Base-by-base conservation (phyloP, 2,113 vertebrate genomes). In the Zapornia atra region DNA sequence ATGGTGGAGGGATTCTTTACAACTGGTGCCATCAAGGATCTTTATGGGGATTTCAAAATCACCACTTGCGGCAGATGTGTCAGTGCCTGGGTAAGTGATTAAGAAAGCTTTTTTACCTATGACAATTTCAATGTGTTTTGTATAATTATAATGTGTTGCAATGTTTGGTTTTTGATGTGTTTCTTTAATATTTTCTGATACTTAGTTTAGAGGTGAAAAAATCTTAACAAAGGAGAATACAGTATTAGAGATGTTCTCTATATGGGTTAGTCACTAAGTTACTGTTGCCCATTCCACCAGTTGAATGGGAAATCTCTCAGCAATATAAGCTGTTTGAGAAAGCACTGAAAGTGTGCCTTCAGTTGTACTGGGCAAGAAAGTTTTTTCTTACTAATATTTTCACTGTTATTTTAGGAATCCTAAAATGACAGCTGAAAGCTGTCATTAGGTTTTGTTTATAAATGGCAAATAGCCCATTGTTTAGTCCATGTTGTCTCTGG, bases 1-100 rank as follows among this genome's bases (percentile, higher is more conserved):
- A 99, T 99, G 99, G 99, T 99, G 96, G 99, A 99, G 97, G 99
- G 99, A 60, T 99, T 99, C 98, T 99, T 99, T 97, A 99, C 99
- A 91, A 99, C 99, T 44, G 99, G 99, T 36, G 99, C 99, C 97
- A 99, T 99, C 92, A 99, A 99, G 96, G 99, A 99, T 94, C 99
- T 99, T 88, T 99, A 99, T 38, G 99, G 99, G 66, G 99, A 99
- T 97, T 99, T 99, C 98, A 99, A 99, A 98, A 99, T 99, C 98
- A 99, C 99, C 97, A 99, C 99, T 94, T 99, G 99, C 0, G 99
- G 99, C 94, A 98, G 99, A 97, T 99, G 99, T 44, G 99, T 99
- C 98, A 99, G 99, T 78, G 99, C 99, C 89, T 99, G 99, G 99
- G 99, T 99, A 99, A 77, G 99, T 97, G 60, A 46, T 36, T 87